Base-by-base conservation (phyloP, 2,888 invertebrate species). In the Mimas tiliae region DNA sequence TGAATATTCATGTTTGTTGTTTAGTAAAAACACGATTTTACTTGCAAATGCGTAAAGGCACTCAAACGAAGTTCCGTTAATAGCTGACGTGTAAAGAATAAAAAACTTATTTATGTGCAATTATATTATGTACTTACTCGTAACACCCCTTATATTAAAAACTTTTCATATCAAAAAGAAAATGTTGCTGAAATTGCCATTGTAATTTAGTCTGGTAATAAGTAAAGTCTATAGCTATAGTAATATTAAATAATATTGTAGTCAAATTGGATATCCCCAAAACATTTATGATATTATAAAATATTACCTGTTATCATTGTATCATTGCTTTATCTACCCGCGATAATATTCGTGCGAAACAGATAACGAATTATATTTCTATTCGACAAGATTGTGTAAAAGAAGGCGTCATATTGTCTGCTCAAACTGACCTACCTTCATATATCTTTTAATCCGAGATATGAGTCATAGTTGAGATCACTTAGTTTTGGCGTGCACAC, bases 21-120 rank as follows among this genome's bases (percentile, higher is more conserved):
- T 74, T 74, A 74, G 76, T 79, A 78, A 81, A 78, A 79, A 76
- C 72, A 72, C 64, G 68, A 77, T 80, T 81, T 80, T 71, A 81
- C 79, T 78, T 86, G 87, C 85, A 86, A 87, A 88, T 87, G 76
- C 68, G 75, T 53, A 65, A 74, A 79, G 71, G 80, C 76, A 81
- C 80, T 79, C 71, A 73, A 74, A 72, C 74, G 71, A 73, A 75
- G 77, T 42, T 58, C 80, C 74, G 78, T 83, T 84, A 81, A 80
- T 80, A 79, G 77, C 71, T 65, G 72, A 65, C 72, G 72, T 70
- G 77, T 67, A 75, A 76, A 74, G 80, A 82, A 86, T 85, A 82
- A 82, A 81, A 83, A 77, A 67, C 72, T 72, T 69, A 73, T 14
- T 50, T 67, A 53, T 62, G 48, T 62, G 47, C 33, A 63, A 42